Conservation (phyloP, 2,797 vertebrate genomes). For the Oceanodroma leucorhoa region DNA sequence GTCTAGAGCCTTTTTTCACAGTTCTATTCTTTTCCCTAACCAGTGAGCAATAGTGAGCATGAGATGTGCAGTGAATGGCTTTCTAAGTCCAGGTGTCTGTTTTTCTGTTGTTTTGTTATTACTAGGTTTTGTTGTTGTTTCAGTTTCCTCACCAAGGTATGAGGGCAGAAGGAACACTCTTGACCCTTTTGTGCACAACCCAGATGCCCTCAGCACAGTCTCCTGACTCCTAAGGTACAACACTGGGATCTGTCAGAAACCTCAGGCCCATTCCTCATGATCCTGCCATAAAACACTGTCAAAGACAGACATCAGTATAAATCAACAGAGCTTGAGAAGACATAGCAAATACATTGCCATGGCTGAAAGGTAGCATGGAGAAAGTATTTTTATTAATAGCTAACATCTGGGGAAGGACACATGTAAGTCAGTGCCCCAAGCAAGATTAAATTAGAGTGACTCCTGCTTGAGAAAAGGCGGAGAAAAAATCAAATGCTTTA, state of each 20-base stretch:
- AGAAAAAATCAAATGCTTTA: background rate
- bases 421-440: background rate
- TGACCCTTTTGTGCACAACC: background rate
- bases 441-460: background rate
- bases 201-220: background rate
- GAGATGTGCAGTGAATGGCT: background rate
- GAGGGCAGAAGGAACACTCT: background rate
- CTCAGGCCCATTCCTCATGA: background rate
- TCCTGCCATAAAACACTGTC: background rate
- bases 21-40: background rate
- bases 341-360: background rate
- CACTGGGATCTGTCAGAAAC: background rate
- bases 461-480: background rate
- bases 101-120: background rate
- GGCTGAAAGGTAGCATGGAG: background rate
- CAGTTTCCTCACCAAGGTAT: background rate
- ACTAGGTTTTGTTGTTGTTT: background rate
- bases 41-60: background rate
- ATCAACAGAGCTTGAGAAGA: background rate
- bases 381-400: background rate
- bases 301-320: background rate
- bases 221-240: fast-evolving
- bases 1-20: background rate
- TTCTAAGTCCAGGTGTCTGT: background rate
- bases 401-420: background rate